Base-by-base conservation (phyloP, 1,140 invertebrate species). In the Andrena cerasifolii region DNA sequence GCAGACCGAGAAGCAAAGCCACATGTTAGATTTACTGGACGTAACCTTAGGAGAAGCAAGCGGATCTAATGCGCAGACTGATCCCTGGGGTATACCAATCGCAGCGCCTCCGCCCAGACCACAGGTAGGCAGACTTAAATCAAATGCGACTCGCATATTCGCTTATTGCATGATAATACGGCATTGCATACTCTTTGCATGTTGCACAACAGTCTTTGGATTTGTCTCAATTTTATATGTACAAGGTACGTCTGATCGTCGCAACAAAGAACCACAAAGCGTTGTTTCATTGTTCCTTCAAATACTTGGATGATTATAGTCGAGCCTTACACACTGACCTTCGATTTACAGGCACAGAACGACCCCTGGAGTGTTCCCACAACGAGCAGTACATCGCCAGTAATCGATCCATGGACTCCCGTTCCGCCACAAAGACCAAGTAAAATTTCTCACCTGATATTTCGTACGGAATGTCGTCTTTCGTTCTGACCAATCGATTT, bases 11-110 rank as follows among this genome's bases (percentile, higher is more conserved):
- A 94, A 94, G 61, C 94, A 94, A 89, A 96, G 95, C 87, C 96
- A 96, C 88, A 93, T 98, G 90, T 91, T 97, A 43, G 97, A 98
- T 92, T 92, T 98, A 85, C 91, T 98, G 80, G 97, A 97, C 88
- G 96, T 97, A 54, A 96, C 95, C 90, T 92, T 97, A 80, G 95
- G 95, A 28, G 94, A 95, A 75, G 91, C 94, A 1, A 91, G 90
- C 53, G 89, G 89, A 62, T 89, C 93, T 51, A 92, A 93, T 45
- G 88, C 89, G 70, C 91, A 93, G 58, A 91, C 93, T 21, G 96
- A 96, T 91, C 96, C 96, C 14, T 97, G 96, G 96, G 95, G 95
- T 28, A 93, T 95, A 84, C 94, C 96, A 1, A 92, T 93, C 26
- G 87, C 94, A 51, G 93, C 93, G 63, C 89, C 90, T 8, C 90